These are phyloP conservation scores for Hypanus sabinus DNA, from an alignment of 2,113 vertebrate species.

Conservation along the genomic window DNA sequence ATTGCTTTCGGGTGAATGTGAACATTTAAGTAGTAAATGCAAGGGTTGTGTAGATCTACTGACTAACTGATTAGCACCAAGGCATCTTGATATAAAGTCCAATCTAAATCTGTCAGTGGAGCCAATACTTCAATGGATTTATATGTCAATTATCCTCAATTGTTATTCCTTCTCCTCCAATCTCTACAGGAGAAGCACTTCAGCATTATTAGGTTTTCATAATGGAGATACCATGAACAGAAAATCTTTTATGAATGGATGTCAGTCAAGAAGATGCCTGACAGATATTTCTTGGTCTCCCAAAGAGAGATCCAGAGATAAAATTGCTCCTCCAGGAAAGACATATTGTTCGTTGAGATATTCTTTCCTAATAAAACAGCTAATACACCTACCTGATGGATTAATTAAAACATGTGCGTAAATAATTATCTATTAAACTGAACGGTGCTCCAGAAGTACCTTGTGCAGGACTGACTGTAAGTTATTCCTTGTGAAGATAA, in stretches of 20 bases:
- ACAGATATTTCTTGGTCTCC: background rate
- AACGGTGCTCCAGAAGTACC: background rate
- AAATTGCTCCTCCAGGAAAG: background rate
- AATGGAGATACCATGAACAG: too few relatives aligned
- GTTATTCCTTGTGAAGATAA: too few relatives aligned
- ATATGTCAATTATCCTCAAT: too few relatives aligned
- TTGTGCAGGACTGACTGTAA: too few relatives aligned
- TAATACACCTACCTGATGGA: background rate
- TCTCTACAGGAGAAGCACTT: too few relatives aligned
- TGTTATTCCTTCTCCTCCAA: too few relatives aligned
- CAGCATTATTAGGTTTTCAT: too few relatives aligned
- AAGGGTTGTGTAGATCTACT: background rate
- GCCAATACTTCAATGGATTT: too few relatives aligned
- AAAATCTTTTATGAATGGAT: too few relatives aligned
- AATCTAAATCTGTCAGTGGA: too few relatives aligned
- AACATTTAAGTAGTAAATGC: background rate
- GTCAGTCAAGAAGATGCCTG: background rate
- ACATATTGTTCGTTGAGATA: background rate
- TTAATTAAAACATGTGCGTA: background rate
- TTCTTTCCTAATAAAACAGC: background rate
- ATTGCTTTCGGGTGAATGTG: background rate
- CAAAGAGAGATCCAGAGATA: background rate
- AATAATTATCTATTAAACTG: background rate
- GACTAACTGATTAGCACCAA: background rate
- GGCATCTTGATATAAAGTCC: background rate